A percentile compares a stretch with the other conserved stretches of the same genome.
These are phyloP conservation scores for Drosophila mauritiana DNA, from an alignment of 1,140 invertebrate species.

Conservation along the genomic window DNA sequence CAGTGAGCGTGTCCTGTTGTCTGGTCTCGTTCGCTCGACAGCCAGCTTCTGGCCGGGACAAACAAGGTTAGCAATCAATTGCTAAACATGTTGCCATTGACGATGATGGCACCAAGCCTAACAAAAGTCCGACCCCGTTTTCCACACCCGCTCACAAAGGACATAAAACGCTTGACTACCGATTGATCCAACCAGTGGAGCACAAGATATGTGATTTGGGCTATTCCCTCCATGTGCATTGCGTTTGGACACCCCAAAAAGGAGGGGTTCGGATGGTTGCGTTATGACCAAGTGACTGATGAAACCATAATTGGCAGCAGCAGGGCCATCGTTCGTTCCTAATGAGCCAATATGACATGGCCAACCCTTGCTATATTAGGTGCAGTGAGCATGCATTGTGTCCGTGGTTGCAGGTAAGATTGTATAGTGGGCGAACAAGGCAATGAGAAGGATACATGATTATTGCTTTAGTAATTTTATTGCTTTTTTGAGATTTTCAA, in stretches of 20 bases:
- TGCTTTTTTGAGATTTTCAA: neutral
- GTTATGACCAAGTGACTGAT: constrained; percentile 28
- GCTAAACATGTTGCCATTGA: constrained; percentile 60
- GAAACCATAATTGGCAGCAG: constrained; percentile 40
- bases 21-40: neutral
- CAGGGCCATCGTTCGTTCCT: neutral
- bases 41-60: constrained; percentile 14
- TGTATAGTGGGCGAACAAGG: neutral
- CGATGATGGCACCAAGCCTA: constrained; percentile 15
- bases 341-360: constrained; percentile 24
- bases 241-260: neutral
- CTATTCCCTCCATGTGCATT: neutral
- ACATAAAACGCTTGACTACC: constrained; percentile 56
- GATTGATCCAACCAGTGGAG: constrained; percentile 34
- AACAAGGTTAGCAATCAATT: constrained; percentile 67
- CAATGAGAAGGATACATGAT: neutral
- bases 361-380: neutral
- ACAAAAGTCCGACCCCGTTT: neutral
- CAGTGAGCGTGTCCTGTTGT: neutral
- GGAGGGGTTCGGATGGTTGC: neutral
- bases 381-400: neutral
- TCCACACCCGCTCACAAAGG: constrained; percentile 38
- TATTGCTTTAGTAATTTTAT: neutral
- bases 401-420: neutral
- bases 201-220: constrained; percentile 37